phyloP scores from a whole-genome alignment of 2,797 vertebrate species.

The Aldrovandia affinis region DNA sequence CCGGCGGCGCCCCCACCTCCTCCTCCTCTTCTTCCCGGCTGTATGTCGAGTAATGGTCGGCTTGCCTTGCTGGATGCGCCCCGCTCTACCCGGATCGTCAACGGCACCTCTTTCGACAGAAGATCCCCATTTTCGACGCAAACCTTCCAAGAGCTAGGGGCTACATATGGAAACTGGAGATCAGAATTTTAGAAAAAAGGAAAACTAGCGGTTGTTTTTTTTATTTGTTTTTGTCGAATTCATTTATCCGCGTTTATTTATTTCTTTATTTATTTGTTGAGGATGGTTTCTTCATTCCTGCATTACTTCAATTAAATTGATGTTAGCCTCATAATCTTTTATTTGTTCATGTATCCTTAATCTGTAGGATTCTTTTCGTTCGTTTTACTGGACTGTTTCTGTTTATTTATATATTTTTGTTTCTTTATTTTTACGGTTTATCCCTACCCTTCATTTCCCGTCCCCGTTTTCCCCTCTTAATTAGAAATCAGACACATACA shows the following conservation, averaged over 20 bases:
- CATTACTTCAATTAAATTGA: constrained; percentile 56
- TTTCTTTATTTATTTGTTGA: constrained; percentile 53
- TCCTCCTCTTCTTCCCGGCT: constrained; percentile 65
- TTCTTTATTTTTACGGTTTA: constrained; percentile 56
- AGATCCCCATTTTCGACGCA: constrained; percentile 76
- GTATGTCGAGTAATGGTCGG: constrained; percentile 78
- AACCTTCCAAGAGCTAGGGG: constrained; percentile 71
- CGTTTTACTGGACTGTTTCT: constrained; percentile 48
- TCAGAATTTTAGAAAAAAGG: constrained; percentile 81
- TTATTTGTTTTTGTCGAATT: constrained; percentile 51
- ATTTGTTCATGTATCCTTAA: constrained; percentile 43
- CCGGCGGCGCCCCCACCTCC: constrained; percentile 60
- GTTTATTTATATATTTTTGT: constrained; percentile 52
- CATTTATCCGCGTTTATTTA: constrained; percentile 42
- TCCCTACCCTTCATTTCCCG: constrained; percentile 47
- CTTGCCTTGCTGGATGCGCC: constrained; percentile 69
- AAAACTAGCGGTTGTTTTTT: constrained; percentile 67
- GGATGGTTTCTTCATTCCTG: constrained; percentile 59
- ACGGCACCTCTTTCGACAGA: constrained; percentile 66
- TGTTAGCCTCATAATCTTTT: constrained; percentile 40
- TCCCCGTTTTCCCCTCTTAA: constrained; percentile 54
- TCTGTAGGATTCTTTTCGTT: constrained; percentile 38
- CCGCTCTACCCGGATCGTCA: constrained; percentile 72
- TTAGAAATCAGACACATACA: constrained; percentile 47
- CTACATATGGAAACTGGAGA: constrained; percentile 84